Evolutionary conservation across 2,797 vertebrate species (phyloP), one percentile per base, ranked within the genome.

Genomic region (Characodon lateralis): DNA sequence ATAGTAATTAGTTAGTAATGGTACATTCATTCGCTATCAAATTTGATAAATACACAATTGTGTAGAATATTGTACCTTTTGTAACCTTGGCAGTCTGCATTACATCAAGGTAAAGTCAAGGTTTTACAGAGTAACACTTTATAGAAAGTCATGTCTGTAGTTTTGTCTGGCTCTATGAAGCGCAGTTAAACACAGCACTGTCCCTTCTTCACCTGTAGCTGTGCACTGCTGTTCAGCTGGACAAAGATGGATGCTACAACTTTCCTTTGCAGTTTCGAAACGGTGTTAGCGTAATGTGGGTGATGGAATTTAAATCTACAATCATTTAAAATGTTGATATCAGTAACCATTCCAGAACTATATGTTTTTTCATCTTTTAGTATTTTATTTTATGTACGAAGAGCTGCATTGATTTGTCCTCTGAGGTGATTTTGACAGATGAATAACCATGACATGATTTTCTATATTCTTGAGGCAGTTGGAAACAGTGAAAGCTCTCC

Each of bases 401-500:
- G 59, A 63, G 28, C 2, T 28, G 6, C 59, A 63, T 66, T 39
- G 35, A 66, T 24, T 35, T 41, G 31, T 66, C 63, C 9, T 72
- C 51, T 41, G 10, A 24, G 22, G 41, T 56, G 31, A 18, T 39
- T 56, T 35, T 72, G 31, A 72, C 9, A 41, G 50, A 56, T 6
- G n/a, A 72, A 56, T 39, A n/a, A 41, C 51, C 28, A 72, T 72
- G 9, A n/a, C 35, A 53, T 10, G 28, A 22, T 72, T 55, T 55
- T 28, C 22, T 55, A 55, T n/a, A 14, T 43, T 68, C 65, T 43
- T 39, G 39, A 68, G 24, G n/a, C 24, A 78, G 79, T 78, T 73
- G 70, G 76, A 87, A 76, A 79, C 22, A 2, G 69, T 72, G n/a
- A 77, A 68, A 72, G 48, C 77, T 77, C 53, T 14, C 1, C 75